Base-by-base conservation (phyloP, 2,888 invertebrate species). In the Epistrophe eligans region DNA sequence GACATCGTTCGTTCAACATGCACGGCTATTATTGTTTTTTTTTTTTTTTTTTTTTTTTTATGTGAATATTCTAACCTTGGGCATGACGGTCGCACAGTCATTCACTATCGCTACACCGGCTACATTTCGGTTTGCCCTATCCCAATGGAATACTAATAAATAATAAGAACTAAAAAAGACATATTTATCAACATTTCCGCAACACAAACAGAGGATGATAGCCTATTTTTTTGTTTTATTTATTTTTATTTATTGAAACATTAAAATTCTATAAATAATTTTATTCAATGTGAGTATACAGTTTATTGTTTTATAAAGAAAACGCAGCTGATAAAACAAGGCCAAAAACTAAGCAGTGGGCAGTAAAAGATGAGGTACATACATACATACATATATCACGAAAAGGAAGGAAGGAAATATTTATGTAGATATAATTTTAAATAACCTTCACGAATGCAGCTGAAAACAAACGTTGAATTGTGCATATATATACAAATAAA, bases 61-160 rank as follows among this genome's bases (percentile, higher is more conserved):
- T 73, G 43, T 45, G 40, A 40, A 19, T 24, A 45, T 73, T 45
- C 32, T 19, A 72, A 72, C 80, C 74, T 80, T 77, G 71, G 40
- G 40, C 52, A 60, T 50, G 80, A 77, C 72, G 74, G 70, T 79
- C 48, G 17, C 48, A 48, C 83, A 73, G 38, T 38, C 66, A 45
- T 4, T 48, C 77, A 48, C 70, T 73, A 70, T 60, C 62, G 38
- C 70, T 50, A 35, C 48, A 58, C 70, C 48, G 58, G 52, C 66
- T 67, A 48, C 66, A 52, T 76, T 80, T 70, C 70, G 32, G 15
- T 17, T 24, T 70, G 76, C 76, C 71, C 79, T 84, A 64, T 76
- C 52, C 64, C 76, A 80, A 77, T 55, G 58, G 66, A 84, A 76
- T 48, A 76, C 52, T 72, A 71, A 79, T 76, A 48, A 45, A 45